Conservation (phyloP, 2,797 vertebrate genomes). For the Arrhamphus sclerolepis region DNA sequence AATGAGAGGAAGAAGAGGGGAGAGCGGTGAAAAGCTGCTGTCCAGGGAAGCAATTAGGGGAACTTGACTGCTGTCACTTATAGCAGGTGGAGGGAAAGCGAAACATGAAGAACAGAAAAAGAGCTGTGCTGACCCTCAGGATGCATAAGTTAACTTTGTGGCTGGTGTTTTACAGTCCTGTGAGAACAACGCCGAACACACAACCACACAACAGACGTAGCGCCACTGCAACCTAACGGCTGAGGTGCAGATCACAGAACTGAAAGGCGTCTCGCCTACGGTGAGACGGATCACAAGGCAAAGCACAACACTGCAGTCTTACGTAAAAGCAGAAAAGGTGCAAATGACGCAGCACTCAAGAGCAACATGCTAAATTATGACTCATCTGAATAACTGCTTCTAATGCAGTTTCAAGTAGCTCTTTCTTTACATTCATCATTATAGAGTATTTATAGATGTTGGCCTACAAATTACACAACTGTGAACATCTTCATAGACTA, state of each 20-base stretch:
- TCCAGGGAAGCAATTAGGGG: conserved; percentile 69
- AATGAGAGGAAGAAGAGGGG: not conserved
- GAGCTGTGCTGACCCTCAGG: conserved; percentile 23
- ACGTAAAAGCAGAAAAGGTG: no score
- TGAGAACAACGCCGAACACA: conserved; percentile 16
- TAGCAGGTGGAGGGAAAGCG: conserved; percentile 32
- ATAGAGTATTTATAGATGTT: no score
- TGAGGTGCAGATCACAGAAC: not conserved
- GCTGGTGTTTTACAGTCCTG: conserved; percentile 12
- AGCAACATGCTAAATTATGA: no score
- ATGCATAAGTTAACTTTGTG: conserved; percentile 27
- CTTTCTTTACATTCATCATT: no score
- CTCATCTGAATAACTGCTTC: no score
- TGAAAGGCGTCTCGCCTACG: not conserved
- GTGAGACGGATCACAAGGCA: no score
- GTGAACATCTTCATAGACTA: no score
- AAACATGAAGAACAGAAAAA: conserved; percentile 38
- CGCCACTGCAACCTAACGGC: not conserved
- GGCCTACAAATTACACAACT: no score
- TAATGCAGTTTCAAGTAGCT: no score
- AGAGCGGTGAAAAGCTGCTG: conserved; percentile 54
- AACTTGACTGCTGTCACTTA: conserved; percentile 52
- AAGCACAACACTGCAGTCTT: no score
- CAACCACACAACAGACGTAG: not conserved
- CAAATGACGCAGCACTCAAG: no score